Evolutionary conservation across 2,888 invertebrate genomes (phyloP), one percentile per base, ranked within the genome.

Genomic region (Drosophila stalkeri): DNA sequence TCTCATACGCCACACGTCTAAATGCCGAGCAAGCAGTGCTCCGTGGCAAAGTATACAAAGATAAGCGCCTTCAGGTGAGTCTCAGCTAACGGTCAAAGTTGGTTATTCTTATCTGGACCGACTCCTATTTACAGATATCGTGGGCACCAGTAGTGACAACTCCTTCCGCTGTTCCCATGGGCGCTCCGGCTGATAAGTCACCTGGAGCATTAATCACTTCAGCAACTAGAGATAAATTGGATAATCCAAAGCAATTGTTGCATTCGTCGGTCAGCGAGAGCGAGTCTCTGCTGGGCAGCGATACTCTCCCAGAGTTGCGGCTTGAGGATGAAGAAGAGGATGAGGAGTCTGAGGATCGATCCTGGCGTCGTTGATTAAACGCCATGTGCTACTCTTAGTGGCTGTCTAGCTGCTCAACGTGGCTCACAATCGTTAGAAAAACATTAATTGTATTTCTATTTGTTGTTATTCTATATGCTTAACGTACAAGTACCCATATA

Each of bases 261-360:
- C 89, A 87, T 31, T 60, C 60, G 46, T 90, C 82, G 54, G 82
- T 90, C n/a, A 89, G 81, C 72, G 91, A 92, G 72, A 80, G 82
- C 35, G 91, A 89, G 54, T 71, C 81, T 12, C 77, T 86, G 93
- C 84, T 87, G 63, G 90, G 92, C 56, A 91, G 82, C 52, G 92
- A 92, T 68, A 91, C 91, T 51, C 79, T 94, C 63, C 95, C 95
- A 80, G 95, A 97, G 88, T 93, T 96, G 62, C 94, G 97, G 23
- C 94, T 98, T 14, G 96, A 96, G 85, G 96, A 96, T 85, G 96
- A 96, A 82, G 97, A 98, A 89, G 98, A 98, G 73, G 98, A 98
- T 57, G 98, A 98, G 51, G 96, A 96, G 75, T 96, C 96, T 47
- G 97, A 97, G 92, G 96, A 97, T 85, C 95, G 98, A 79, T 97